Evolutionary conservation across 2,113 vertebrate species (phyloP).

Genomic region (Pomatostomus ruficeps): DNA sequence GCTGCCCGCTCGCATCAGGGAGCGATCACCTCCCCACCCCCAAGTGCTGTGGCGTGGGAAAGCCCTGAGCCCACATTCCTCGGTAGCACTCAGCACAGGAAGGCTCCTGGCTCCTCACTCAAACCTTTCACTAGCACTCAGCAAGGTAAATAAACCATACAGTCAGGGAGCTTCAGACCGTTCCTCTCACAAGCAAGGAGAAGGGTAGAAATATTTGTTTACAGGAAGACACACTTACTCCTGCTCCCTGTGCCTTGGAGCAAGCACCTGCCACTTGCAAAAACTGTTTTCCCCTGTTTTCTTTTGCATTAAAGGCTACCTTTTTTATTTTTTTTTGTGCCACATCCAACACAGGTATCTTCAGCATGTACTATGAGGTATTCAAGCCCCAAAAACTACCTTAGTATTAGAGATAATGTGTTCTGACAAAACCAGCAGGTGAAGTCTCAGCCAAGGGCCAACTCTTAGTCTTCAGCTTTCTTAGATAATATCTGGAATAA

Average conservation of each 20-base stretch:
- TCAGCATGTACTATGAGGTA: no score
- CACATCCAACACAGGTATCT: no score
- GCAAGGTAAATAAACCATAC: constrained; percentile 59
- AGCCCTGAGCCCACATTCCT: constrained; percentile 29
- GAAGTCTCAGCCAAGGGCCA: neutral
- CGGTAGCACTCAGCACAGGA: constrained; percentile 47
- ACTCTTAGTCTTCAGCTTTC: neutral
- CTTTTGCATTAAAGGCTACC: neutral
- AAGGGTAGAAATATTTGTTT: constrained; percentile 1
- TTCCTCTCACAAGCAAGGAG: neutral
- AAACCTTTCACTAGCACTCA: constrained; percentile 58
- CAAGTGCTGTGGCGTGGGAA: constrained; percentile 20
- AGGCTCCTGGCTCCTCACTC: constrained; percentile 28
- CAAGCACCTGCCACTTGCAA: constrained; percentile 2
- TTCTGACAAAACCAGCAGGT: neutral
- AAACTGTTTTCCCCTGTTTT: neutral
- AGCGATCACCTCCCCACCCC: neutral
- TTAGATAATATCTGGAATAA: neutral
- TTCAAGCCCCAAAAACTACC: no score
- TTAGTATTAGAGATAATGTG: rapidly evolving
- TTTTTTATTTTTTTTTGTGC: no score
- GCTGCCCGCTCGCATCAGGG: neutral
- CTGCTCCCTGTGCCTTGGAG: neutral
- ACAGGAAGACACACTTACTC: neutral
- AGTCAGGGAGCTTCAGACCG: neutral